phyloP scores from a whole-genome alignment of 2,888 invertebrate genomes.

The Agrypnus murinus region DNA sequence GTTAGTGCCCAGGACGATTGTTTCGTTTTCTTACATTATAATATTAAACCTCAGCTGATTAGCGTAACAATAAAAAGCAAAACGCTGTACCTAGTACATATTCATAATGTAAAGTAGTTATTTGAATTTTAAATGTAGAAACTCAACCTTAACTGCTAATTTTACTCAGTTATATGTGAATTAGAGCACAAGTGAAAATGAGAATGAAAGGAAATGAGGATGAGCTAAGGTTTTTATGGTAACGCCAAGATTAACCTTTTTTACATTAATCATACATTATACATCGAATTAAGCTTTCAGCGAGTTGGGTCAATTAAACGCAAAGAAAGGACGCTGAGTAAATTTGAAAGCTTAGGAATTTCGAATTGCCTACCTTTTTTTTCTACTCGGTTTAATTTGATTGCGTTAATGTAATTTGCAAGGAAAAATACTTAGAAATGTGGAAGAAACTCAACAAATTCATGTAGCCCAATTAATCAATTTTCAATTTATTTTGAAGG shows the following conservation, averaged over 20 bases:
- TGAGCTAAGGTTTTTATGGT: slow-evolving; percentile 12
- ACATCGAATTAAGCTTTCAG: slow-evolving; percentile 25
- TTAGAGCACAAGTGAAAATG: slow-evolving; percentile 35
- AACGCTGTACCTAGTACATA: too few species aligned
- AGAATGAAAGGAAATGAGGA: slow-evolving; percentile 27
- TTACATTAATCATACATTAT: slow-evolving; percentile 21
- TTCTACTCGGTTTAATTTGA: too few species aligned
- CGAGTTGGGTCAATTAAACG: slow-evolving; percentile 17
- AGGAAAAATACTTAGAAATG: not conserved
- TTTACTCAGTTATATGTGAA: slow-evolving; percentile 21
- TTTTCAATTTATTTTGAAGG: too few species aligned
- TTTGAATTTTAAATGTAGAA: slow-evolving; percentile 23
- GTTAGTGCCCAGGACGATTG: too few species aligned
- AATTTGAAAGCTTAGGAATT: slow-evolving; percentile 6
- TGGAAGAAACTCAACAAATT: not conserved
- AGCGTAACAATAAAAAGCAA: too few species aligned
- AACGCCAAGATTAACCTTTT: slow-evolving; percentile 21
- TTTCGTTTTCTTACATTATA: too few species aligned
- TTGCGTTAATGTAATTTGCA: too few species aligned
- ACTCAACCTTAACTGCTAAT: not conserved
- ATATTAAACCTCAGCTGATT: too few species aligned
- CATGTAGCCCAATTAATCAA: too few species aligned
- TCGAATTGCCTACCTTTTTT: too few species aligned
- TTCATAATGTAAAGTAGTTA: not conserved
- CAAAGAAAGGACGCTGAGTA: not conserved